Percentiles rank a stretch among this genome's conserved stretches.
Conservation (phyloP, 1,140 invertebrate species). For the Oscheius sp. region DNA sequence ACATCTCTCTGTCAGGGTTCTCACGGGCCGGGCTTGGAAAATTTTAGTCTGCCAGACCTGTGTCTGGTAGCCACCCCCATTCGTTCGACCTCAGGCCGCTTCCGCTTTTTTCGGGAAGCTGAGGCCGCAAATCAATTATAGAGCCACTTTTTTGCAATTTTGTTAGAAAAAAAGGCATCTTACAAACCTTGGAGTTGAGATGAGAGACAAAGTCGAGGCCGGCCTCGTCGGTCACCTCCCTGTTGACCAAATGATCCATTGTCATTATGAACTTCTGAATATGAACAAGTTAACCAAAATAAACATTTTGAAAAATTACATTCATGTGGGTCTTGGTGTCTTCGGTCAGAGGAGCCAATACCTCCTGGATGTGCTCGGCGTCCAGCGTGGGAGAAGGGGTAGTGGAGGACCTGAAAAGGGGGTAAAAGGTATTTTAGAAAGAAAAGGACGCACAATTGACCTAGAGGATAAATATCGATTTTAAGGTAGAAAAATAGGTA, state of each 20-base stretch:
- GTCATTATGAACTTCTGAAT: constrained; percentile 20
- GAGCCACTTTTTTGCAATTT: too few relatives aligned
- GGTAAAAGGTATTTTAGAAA: not conserved
- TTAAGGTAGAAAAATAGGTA: too few relatives aligned
- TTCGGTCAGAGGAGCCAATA: constrained; percentile 6
- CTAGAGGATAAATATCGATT: too few relatives aligned
- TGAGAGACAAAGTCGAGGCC: constrained; percentile 35
- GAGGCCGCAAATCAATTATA: too few relatives aligned
- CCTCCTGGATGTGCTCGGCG: not conserved
- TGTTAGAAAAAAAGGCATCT: not conserved
- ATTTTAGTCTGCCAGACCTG: too few relatives aligned
- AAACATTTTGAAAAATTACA: not conserved
- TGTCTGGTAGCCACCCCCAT: too few relatives aligned
- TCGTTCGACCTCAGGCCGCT: too few relatives aligned
- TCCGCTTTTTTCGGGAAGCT: too few relatives aligned
- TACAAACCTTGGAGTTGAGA: constrained; percentile 33
- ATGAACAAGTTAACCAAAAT: not conserved
- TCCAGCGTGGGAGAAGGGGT: not conserved
- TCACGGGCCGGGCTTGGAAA: too few relatives aligned
- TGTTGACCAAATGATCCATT: constrained; percentile 35
- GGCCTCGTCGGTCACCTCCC: constrained; percentile 34
- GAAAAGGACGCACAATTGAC: too few relatives aligned
- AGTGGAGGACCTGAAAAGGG: not conserved
- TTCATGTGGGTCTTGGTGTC: constrained; percentile 3
- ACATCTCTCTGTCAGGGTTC: too few relatives aligned